Base-by-base conservation (phyloP, 2,797 vertebrate species). In the Merluccius polli region DNA sequence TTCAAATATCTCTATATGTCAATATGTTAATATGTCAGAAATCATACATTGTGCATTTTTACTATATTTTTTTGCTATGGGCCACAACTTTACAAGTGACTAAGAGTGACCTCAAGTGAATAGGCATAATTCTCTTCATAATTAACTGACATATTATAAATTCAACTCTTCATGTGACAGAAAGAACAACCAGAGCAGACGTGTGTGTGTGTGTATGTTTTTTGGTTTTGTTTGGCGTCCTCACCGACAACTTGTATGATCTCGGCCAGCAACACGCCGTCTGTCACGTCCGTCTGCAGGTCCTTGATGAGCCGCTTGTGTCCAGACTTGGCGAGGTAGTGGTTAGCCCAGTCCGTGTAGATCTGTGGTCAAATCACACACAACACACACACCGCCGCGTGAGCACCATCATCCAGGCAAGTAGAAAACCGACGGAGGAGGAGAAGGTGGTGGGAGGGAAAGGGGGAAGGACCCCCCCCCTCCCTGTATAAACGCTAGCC, bases 331-430 rank as follows among this genome's bases (percentile, higher is more conserved):
- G 96, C 96, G 71, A 99, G 93, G 82, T 99, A 99, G 86, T 99
- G 97, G 90, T 99, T 99, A 81, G 97, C 98, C 98, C 98, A 99
- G 92, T 99, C 98, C 0, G 97, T 99, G 88, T 99, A 99, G 93
- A 99, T 99, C 98, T 99, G 91, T 44, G 11, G 70, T 82, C 79
- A 84, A 32, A 4, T 69, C 31, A 74, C 72, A 78, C 75, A 75
- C 67, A 41, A 5, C 24, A 31, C 36, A 31, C 70, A 71, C 70
- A 38, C 69, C 12, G 29, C 31, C 69, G 88, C 84, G 76, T 67
- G 86, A 83, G 89, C 85, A 24, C 5, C 13, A 44, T 27, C 41
- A 18, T 15, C 44, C 71, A 48, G 6, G 32, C 48, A 85, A 16
- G 13, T 18, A 27, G 16, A 24, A 36, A 6, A 27, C 27, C 6